Conservation (phyloP, 1,140 invertebrate species). For the Matsumurasca onukii region DNA sequence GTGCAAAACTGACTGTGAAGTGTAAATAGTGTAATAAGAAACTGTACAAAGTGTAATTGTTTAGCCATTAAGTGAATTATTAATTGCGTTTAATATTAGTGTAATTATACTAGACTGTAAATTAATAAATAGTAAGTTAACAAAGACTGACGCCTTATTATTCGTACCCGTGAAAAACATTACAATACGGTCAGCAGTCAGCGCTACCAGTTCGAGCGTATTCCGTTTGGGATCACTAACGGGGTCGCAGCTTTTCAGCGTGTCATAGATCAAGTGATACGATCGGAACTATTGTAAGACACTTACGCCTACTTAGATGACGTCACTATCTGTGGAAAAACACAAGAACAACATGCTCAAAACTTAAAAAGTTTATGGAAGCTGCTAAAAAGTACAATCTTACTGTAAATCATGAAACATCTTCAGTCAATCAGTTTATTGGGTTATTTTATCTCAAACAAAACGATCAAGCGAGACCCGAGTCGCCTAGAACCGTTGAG, state of each 20-base stretch:
- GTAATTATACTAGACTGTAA: no score
- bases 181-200: no score
- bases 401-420: not conserved
- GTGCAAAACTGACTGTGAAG: no score
- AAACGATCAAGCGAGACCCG: not conserved
- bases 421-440: not conserved
- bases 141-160: no score
- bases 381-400: not conserved
- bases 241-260: not conserved
- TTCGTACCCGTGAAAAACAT: no score
- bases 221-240: constrained; percentile 5
- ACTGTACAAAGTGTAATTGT: no score
- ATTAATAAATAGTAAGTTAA: no score
- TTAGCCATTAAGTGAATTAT: no score
- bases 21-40: no score
- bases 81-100: no score
- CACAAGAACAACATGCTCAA: not conserved
- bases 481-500: not conserved
- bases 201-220: not conserved
- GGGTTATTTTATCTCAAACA: not conserved
- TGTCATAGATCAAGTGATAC: not conserved
- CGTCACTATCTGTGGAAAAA: not conserved
- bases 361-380: not conserved
- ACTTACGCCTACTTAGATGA: not conserved
- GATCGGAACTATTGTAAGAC: not conserved